Base-by-base conservation (phyloP, 2,113 vertebrate genomes). In the Mesoclemmys tuberculata region DNA sequence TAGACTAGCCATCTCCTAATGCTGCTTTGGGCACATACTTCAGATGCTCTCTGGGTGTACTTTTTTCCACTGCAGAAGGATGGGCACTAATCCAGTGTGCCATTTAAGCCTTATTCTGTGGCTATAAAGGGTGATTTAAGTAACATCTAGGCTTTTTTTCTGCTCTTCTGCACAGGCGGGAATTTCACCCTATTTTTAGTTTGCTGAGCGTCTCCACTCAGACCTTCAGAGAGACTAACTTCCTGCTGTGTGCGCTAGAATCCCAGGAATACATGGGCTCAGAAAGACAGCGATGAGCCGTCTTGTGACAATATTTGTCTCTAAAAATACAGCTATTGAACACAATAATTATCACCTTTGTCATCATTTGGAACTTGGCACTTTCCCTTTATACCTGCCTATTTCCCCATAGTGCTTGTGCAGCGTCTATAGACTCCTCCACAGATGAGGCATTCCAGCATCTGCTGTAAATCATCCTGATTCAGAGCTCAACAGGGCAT, bases 261-360 rank as follows among this genome's bases (percentile, higher is more conserved):
- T 92, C 75, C 22, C 16, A 16, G 52, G 71, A 56, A 93, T 49
- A 10, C 87, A 54, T 19, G 55, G 54, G 19, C 64, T 96, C 89
- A 71, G 80, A 55, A 27, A 74, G 84, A 4, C 52, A 58, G 84
- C 13, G 11, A 46, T 75, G 90, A 92, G 44, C 8, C 38, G 31
- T 90, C 75, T 80, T 94, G 48, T 92, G 93, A 94, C 56, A 94
- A 85, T 94, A 94, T 93, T 94, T 96, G 91, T 82, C 26, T 90
- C 94, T 96, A 95, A 96, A 97, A 96, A 95, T 96, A 97, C 24
- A 91, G 74, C 90, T 91, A 48, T 92, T 0, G 46, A 96, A 93
- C 91, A 83, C n/a, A 49, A 78, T 94, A 93, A 92, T 96, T 91
- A 90, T 89, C 97, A 92, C 89, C 84, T 96, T 88, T 87, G 58